Evolutionary conservation across 2,888 invertebrate genomes (phyloP), one percentile per base, ranked within the genome.

Genomic region (Himalopsyche kuldschensis): DNA sequence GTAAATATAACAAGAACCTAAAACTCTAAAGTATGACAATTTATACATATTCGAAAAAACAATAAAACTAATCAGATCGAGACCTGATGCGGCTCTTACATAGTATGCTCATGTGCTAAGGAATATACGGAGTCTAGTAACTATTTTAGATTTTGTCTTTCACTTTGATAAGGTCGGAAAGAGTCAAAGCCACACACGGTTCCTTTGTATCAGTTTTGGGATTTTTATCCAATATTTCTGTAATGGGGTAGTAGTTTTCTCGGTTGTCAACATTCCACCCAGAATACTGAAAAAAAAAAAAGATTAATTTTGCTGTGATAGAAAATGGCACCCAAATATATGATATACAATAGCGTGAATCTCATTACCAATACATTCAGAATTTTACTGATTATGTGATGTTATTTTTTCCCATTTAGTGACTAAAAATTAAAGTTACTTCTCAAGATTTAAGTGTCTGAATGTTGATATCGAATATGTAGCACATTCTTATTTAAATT

Each of bases 211-310:
- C 92, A 55, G 92, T 92, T 87, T 90, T 91, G 84, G 92, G 92
- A 87, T 92, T 92, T 86, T 91, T 88, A 87, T 92, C 92, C 89
- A 92, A 87, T 87, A 92, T 92, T 89, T 92, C 93, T 82, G 93
- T 91, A 81, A 93, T 93, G 63, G 93, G 92, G 87, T 93, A 92
- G 88, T 93, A 93, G 87, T 93, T 92, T 46, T 93, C 92, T 87
- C 93, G 91, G 88, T 93, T 93, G 88, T 92, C 92, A 84, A 92
- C 91, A 88, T 93, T 93, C 93, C 93, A 93, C 82, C 93, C 93
- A 82, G 93, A 93, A 87, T 93, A 93, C 93, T 93, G 90, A 31
- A 84, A 84, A 17, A 27, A 47, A 17, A 63, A 48, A 79, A 48
- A 24, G 11, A 30, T 63, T 27, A 75, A 81, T 27, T 30, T 35